Conservation (phyloP, 1,140 invertebrate genomes). For the Lepidurus apus region DNA sequence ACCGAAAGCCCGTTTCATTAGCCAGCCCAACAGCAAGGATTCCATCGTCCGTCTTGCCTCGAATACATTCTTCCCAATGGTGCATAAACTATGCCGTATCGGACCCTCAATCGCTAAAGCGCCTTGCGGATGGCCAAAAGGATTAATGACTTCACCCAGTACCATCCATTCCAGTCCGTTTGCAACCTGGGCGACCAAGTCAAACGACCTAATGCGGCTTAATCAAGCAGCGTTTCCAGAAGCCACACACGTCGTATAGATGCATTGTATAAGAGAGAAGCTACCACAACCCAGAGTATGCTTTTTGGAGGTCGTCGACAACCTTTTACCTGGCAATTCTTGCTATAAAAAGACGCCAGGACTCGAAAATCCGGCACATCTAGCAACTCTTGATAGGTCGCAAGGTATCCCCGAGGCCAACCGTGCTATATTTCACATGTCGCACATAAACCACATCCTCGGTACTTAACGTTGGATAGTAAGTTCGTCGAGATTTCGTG, state of each 20-base stretch:
- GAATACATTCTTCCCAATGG: constrained; percentile 9
- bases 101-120: background rate
- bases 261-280: background rate
- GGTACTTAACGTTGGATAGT: background rate
- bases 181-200: background rate
- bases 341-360: too few species aligned
- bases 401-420: background rate
- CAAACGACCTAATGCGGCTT: constrained; percentile 3
- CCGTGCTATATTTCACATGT: background rate
- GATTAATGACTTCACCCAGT: background rate
- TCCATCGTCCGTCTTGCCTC: background rate
- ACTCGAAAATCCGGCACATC: background rate
- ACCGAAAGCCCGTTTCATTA: background rate
- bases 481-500: background rate
- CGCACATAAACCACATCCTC: constrained; percentile 4
- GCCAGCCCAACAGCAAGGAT: background rate
- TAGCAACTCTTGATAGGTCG: background rate
- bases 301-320: too few species aligned
- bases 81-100: background rate
- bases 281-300: too few species aligned
- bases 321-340: too few species aligned
- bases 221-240: constrained; percentile 1
- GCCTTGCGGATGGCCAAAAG: background rate
- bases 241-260: constrained; percentile 8
- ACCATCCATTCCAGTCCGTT: background rate